Base-by-base conservation (phyloP, 2,888 invertebrate genomes). In the Sympetrum striolatum region DNA sequence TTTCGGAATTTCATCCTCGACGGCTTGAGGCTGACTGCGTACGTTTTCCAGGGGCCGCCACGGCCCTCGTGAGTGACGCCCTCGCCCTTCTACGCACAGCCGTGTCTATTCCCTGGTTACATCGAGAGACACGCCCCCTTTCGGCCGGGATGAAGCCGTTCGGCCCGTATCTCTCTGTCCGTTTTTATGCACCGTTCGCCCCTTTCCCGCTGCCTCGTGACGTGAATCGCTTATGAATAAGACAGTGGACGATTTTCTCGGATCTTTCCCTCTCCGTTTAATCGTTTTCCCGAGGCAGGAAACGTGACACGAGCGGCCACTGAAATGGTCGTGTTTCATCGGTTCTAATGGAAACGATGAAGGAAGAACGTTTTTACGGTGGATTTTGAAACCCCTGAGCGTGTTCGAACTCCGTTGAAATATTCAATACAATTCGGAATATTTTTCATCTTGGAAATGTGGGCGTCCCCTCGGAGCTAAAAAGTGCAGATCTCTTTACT, bases 91-190 rank as follows among this genome's bases (percentile, higher is more conserved):
- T 2, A 5, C 39, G 39, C 39, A 2, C 39, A 5, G 39, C 39
- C 2, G 2, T 2, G 39, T 6, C 6, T 39, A 39, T 39, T 39
- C 39, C 39, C 39, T 6, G 39, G 39, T 39, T 60, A 18, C 60
- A n/a, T 22, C 4, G 0, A 2, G 18, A 15, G 73, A 25, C 73
- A 73, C 73, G 79, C 64, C 25, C 90, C 91, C 91, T 31, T 91
- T 81, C 15, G 80, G 31, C 37, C 60, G 44, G 79, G 81, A 25
- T 82, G 81, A 81, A 80, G 79, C 80, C n/a, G 39, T 58, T 60
- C 48, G 15, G 10, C 81, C 22, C 90, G 90, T 91, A 80, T 90
- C 91, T 80, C 81, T 90, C 80, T 90, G 60, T 81, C 86, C 58
- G 64, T 15, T 25, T 53, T 31, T 15, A 15, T 58, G 31, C 31